phyloP scores from a whole-genome alignment of 1,140 invertebrate genomes.

The Cydia splendana region DNA sequence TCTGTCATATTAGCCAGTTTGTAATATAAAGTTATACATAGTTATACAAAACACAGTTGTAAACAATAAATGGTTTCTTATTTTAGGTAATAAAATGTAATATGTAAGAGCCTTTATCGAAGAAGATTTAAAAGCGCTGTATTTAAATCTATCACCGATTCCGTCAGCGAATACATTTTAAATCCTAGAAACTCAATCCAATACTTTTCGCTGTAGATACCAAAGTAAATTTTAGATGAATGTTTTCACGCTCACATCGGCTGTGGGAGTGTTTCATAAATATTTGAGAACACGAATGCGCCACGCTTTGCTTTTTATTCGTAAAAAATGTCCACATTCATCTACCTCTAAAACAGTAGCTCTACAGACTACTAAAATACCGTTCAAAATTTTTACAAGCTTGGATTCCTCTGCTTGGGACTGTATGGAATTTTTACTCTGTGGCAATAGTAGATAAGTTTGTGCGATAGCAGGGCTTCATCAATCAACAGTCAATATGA shows the following conservation, averaged over 20 bases:
- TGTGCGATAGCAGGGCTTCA: not conserved
- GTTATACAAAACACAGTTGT: too few species aligned
- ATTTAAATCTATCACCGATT: constrained; percentile 10
- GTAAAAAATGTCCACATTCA: constrained; percentile 26
- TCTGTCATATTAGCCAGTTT: too few species aligned
- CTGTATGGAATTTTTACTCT: constrained; percentile 29
- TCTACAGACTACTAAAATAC: constrained; percentile 23
- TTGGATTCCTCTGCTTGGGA: not conserved
- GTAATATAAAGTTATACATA: too few species aligned
- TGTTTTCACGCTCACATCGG: constrained; percentile 18
- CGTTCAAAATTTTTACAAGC: not conserved
- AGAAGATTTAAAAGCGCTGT: not conserved
- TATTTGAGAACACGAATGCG: constrained; percentile 42
- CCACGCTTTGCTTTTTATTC: constrained; percentile 36
- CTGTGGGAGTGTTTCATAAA: constrained; percentile 43
- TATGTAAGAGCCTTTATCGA: not conserved
- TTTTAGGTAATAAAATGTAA: not conserved
- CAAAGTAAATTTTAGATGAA: constrained; percentile 31
- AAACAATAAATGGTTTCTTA: not conserved
- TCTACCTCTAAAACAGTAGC: not conserved
- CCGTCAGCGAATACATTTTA: constrained; percentile 8
- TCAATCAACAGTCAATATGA: constrained; percentile 21
- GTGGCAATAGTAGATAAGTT: constrained; percentile 32
- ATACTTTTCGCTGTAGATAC: constrained; percentile 16
- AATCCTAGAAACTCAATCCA: constrained; percentile 21